A percentile compares a stretch with the other conserved stretches of the same genome.
phyloP scores from a whole-genome alignment of 2,113 vertebrate species.

The Phalacrocorax aristotelis region DNA sequence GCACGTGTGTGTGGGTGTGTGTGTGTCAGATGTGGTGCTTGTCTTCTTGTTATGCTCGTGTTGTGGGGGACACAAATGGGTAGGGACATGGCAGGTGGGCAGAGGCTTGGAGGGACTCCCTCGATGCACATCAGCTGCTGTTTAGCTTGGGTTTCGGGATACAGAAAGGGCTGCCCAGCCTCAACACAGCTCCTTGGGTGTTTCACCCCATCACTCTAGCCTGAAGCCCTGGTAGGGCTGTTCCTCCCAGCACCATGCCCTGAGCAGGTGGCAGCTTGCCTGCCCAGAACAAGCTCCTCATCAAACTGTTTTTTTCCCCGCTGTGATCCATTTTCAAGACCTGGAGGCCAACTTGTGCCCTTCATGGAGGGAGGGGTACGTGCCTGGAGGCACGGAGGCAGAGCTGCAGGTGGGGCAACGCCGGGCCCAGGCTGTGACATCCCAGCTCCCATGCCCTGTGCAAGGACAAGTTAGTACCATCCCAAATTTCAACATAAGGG shows the following conservation, averaged over 20 bases:
- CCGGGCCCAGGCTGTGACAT: background rate
- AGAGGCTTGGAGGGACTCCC: background rate
- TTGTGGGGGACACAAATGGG: background rate
- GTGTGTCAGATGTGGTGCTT: background rate
- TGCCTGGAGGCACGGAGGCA: background rate
- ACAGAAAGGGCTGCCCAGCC: background rate
- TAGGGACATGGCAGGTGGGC: background rate
- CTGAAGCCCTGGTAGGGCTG: background rate
- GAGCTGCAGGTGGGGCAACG: background rate
- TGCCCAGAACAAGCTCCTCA: background rate
- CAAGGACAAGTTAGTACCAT: background rate
- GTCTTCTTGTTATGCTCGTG: background rate
- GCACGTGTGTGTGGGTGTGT: background rate
- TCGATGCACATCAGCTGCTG: background rate
- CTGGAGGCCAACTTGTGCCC: background rate
- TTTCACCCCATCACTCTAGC: background rate
- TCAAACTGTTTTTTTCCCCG: background rate
- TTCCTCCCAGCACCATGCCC: background rate
- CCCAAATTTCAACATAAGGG: background rate
- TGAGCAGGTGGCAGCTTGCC: accelerated
- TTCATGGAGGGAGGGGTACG: background rate
- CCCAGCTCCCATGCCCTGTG: background rate
- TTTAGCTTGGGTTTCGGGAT: background rate
- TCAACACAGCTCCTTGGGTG: background rate
- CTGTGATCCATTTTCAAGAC: background rate